phyloP scores from a whole-genome alignment of 2,888 invertebrate species.

The Euclidia mi region DNA sequence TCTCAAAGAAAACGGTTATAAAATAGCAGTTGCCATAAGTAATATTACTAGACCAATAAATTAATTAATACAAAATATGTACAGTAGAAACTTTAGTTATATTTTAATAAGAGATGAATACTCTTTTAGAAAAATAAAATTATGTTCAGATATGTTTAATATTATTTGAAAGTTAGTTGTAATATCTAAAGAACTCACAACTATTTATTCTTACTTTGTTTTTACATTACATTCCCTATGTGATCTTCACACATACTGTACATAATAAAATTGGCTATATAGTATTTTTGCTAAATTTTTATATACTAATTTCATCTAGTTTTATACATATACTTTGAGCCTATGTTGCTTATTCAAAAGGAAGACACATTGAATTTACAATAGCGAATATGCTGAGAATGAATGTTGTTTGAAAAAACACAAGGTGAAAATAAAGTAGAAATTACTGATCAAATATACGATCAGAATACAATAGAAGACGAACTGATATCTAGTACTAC shows the following conservation, averaged over 20 bases:
- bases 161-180: constrained; percentile 56
- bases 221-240: constrained; percentile 72
- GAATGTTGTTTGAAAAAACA: constrained; percentile 47
- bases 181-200: constrained; percentile 86
- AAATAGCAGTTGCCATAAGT: constrained; percentile 7
- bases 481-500: no score
- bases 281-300: constrained; percentile 19
- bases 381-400: constrained; percentile 63
- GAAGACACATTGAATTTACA: constrained; percentile 89
- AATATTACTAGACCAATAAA: constrained; percentile 2
- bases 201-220: constrained; percentile 88
- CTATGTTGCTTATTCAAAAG: constrained; percentile 83
- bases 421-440: not conserved
- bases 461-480: not conserved
- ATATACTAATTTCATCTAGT: constrained; percentile 35
- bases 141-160: constrained; percentile 60
- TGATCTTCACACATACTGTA: constrained; percentile 45
- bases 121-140: constrained; percentile 25
- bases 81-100: constrained; percentile 19
- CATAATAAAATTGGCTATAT: constrained; percentile 53
- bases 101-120: constrained; percentile 4
- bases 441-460: not conserved
- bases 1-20: constrained; percentile 62
- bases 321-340: constrained; percentile 70
- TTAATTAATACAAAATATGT: constrained; percentile 11